These are phyloP conservation scores for Botia kubotai DNA, from an alignment of 2,797 vertebrate genomes.

Conservation along the genomic window DNA sequence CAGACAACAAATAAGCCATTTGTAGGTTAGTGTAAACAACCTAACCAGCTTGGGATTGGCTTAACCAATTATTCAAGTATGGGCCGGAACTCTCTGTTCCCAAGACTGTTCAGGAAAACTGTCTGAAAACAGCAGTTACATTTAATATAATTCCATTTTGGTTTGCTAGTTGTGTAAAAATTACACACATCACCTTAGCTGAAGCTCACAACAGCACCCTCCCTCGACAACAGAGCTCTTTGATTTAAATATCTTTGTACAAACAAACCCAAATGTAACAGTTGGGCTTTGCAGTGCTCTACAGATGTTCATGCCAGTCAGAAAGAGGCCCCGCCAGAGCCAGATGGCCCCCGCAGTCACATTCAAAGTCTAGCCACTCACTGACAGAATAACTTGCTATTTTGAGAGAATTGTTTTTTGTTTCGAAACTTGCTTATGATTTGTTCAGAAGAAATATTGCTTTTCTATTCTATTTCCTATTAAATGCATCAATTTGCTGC, in stretches of 20 bases:
- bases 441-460: not conserved
- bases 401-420: not conserved
- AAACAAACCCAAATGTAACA: conserved; percentile 9
- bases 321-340: conserved; percentile 11
- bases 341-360: conserved; percentile 18
- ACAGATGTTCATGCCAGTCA: conserved; percentile 47
- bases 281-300: conserved; percentile 8
- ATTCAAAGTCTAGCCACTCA: conserved; percentile 11
- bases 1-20: not conserved
- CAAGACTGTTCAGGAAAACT: not conserved
- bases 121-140: not conserved
- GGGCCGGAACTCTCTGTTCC: not conserved
- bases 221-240: not conserved
- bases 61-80: not conserved
- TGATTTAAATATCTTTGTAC: not conserved
- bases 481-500: not conserved
- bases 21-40: too few species aligned
- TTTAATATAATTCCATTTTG: not conserved
- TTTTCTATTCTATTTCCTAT: not conserved
- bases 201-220: not conserved
- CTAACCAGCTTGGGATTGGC: not conserved
- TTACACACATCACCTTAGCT: not conserved
- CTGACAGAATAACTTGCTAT: conserved; percentile 13
- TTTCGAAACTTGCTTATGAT: not conserved
- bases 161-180: not conserved